These are phyloP conservation scores for Trididemnum nubilum DNA, from an alignment of 23 tunicate species.

Conservation along the genomic window DNA sequence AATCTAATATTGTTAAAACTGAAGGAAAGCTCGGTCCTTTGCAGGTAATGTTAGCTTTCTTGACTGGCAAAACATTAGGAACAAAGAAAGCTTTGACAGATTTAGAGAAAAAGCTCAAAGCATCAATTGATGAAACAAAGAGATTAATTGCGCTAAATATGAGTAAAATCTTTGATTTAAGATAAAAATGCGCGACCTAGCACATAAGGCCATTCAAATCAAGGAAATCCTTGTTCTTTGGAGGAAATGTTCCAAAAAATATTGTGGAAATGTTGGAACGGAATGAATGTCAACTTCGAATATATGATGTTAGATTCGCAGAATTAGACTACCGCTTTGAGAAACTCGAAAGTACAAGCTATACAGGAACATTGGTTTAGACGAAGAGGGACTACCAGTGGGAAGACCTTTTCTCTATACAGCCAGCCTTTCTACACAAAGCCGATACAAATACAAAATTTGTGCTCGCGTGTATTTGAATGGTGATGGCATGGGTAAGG, in stretches of 20 bases:
- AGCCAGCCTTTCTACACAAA: constrained; percentile 91
- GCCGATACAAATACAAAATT: constrained; percentile 91
- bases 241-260: constrained; percentile 40
- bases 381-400: constrained; percentile 63
- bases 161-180: not conserved
- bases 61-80: constrained; percentile 44
- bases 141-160: constrained; percentile 15
- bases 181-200: constrained; percentile 29
- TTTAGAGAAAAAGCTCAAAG: constrained; percentile 2
- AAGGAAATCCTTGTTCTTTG: not conserved
- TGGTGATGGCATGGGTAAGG: constrained; percentile 97
- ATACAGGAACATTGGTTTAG: constrained; percentile 71
- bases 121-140: not conserved
- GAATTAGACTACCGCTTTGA: constrained; percentile 75
- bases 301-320: constrained; percentile 85
- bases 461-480: constrained; percentile 82
- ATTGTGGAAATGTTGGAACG: constrained; percentile 66
- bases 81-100: constrained; percentile 49
- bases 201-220: constrained; percentile 21
- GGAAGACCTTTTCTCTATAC: constrained; percentile 77
- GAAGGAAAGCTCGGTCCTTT: constrained; percentile 43
- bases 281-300: constrained; percentile 68
- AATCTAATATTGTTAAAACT: not conserved
- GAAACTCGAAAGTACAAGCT: constrained; percentile 80
- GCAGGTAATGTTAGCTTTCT: constrained; percentile 70